Evolutionary conservation across 2,797 vertebrate species (phyloP), one percentile per base, ranked within the genome.

Genomic region (Lagocephalus sceleratus): DNA sequence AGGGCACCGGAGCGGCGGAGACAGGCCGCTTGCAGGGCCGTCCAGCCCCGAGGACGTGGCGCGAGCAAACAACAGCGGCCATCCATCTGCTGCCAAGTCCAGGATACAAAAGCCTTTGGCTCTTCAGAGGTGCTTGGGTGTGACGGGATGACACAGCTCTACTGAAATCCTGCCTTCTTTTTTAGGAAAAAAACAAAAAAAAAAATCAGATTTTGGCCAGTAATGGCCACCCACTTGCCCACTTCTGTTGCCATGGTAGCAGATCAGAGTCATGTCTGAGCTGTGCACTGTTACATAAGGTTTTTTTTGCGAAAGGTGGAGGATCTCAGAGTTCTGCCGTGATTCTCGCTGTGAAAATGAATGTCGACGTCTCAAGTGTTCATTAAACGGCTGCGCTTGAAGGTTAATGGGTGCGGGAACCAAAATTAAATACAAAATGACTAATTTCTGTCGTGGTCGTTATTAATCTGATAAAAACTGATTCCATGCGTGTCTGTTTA

Each of bases 231-330:
- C 74, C 72, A 47, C 2, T 42, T n/a, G 16, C 32, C 56, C 53
- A 51, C 42, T 43, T 59, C 25, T 67, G 60, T 63, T 54, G 63
- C 59, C 50, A 21, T 19, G 16, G 17, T 54, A 32, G 38, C 71
- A 73, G 52, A 55, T 60, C 47, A 47, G 57, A 60, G 56, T 48
- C 62, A 47, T 55, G 69, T 61, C 54, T 57, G 64, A 48, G 68
- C 50, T 20, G 5, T 77, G 54, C 66, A 25, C 41, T 58, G 60
- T 80, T 82, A 70, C 80, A 58, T 46, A 3, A 62, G 54, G 48
- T 17, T 17, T 35, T 35, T 35, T 42, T 42, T 42, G 42, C 54
- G 55, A 76, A 68, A 68, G 29, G 15, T 62, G 39, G 26, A 56
- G 50, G 40, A 76, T 46, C 48, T 19, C 51, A 47, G 50, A 5